These are phyloP conservation scores for Polyergus mexicanus DNA, from an alignment of 1,140 invertebrate species.

Conservation along the genomic window DNA sequence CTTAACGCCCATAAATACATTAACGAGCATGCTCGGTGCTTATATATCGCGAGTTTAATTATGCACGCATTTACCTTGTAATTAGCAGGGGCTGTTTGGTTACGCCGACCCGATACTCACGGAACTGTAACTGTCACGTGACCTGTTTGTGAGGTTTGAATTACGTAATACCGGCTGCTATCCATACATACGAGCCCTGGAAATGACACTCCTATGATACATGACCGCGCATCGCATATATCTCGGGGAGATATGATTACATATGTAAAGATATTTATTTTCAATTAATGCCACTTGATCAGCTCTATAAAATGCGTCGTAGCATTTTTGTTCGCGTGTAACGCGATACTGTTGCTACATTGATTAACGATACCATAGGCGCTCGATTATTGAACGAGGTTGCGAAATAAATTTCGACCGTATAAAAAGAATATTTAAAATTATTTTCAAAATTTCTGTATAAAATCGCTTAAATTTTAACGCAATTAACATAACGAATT, in stretches of 20 bases:
- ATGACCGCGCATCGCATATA: constrained; percentile 66
- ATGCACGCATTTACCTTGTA: constrained; percentile 73
- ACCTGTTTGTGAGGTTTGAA: constrained; percentile 74
- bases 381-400: not conserved
- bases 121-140: constrained; percentile 74
- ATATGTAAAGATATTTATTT: constrained; percentile 53
- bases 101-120: constrained; percentile 69
- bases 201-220: constrained; percentile 75
- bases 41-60: constrained; percentile 71
- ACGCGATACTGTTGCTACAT: not conserved
- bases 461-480: constrained; percentile 25
- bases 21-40: constrained; percentile 36
- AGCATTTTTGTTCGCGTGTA: constrained; percentile 11
- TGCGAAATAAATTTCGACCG: not conserved
- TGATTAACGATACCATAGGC: constrained; percentile 41
- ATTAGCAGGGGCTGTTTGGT: constrained; percentile 73
- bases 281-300: constrained; percentile 43
- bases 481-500: not conserved
- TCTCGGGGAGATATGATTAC: constrained; percentile 28
- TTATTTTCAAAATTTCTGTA: not conserved
- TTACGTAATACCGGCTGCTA: constrained; percentile 71
- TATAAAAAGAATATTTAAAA: constrained; percentile 11
- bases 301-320: constrained; percentile 6
- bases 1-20: constrained; percentile 72
- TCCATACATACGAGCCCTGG: constrained; percentile 60